Evolutionary conservation across 92 coral and sea anemone genomes (phyloP).

Genomic region (Zoanthus sociatus): DNA sequence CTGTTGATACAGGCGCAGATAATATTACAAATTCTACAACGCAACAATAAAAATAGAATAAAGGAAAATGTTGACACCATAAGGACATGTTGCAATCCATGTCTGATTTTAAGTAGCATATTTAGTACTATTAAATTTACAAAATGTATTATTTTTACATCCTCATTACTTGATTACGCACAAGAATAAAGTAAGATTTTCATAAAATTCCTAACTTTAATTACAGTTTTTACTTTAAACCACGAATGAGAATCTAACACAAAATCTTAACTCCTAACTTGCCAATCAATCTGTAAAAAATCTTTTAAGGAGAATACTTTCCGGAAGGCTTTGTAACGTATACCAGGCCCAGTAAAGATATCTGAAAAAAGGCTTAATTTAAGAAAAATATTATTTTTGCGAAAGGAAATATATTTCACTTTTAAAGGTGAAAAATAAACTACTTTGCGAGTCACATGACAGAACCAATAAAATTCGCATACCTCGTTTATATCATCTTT

Average conservation of each 20-base stretch:
- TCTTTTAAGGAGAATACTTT: too few species aligned
- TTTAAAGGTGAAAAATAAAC: not conserved
- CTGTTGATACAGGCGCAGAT: not conserved
- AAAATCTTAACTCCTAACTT: not conserved
- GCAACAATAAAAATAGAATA: not conserved
- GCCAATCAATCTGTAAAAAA: not conserved
- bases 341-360: not conserved
- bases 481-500: slow-evolving; percentile 81
- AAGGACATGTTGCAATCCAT: not conserved
- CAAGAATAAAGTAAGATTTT: not conserved
- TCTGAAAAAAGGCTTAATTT: not conserved
- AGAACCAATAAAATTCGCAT: slow-evolving; percentile 8
- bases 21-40: not conserved
- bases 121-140: not conserved
- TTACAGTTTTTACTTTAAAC: not conserved
- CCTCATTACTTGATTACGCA: not conserved
- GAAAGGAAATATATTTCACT: not conserved
- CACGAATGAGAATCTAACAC: not conserved
- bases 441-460: slow-evolving; percentile 19
- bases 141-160: too few species aligned
- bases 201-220: not conserved
- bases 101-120: not conserved
- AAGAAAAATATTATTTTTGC: not conserved
- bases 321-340: too few species aligned
- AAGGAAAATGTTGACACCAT: not conserved